A percentile compares a stretch with the other conserved stretches of the same genome.
These are phyloP conservation scores for Drosophila yooni DNA, from an alignment of 2,888 invertebrate genomes.

Conservation along the genomic window DNA sequence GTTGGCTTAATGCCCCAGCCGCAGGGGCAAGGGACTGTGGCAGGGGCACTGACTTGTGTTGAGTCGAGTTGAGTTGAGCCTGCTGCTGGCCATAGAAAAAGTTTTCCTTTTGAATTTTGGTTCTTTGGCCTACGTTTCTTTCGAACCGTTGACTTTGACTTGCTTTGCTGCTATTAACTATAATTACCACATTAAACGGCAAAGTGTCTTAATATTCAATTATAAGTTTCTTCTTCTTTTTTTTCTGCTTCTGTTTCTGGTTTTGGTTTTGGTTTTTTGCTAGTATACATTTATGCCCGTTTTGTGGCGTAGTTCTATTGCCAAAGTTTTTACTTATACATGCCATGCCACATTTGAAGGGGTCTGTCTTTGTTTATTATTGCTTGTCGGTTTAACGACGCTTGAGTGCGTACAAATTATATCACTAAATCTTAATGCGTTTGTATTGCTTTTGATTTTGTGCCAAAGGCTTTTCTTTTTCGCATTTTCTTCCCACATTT, in stretches of 20 bases:
- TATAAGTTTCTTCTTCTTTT: slow-evolving; percentile 65
- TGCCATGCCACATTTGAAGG: slow-evolving; percentile 21
- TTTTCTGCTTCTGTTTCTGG: background rate
- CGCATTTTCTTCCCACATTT: background rate
- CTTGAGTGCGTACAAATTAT: slow-evolving; percentile 76
- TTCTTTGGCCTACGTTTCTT: slow-evolving; percentile 42
- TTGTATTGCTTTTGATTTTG: slow-evolving; percentile 73
- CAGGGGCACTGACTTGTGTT: background rate
- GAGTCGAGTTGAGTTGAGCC: background rate
- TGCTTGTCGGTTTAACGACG: slow-evolving; percentile 46
- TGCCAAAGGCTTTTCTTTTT: slow-evolving; percentile 34
- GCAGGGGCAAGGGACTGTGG: slow-evolving; percentile 42
- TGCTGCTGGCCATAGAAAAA: slow-evolving; percentile 39
- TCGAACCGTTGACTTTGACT: slow-evolving; percentile 69
- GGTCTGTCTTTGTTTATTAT: slow-evolving; percentile 28
- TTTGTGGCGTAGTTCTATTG: slow-evolving; percentile 58
- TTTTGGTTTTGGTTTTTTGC: slow-evolving; percentile 1
- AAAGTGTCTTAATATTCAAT: slow-evolving; percentile 82
- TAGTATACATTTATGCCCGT: slow-evolving; percentile 49
- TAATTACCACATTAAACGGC: slow-evolving; percentile 81
- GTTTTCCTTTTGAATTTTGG: slow-evolving; percentile 47
- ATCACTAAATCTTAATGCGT: slow-evolving; percentile 72
- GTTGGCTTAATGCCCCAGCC: slow-evolving; percentile 71
- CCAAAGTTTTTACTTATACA: slow-evolving; percentile 63
- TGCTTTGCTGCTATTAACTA: slow-evolving; percentile 75